A percentile compares a stretch with the other conserved stretches of the same genome.
phyloP scores from a whole-genome alignment of 2,113 vertebrate species.

The Phyllopteryx taeniolatus region DNA sequence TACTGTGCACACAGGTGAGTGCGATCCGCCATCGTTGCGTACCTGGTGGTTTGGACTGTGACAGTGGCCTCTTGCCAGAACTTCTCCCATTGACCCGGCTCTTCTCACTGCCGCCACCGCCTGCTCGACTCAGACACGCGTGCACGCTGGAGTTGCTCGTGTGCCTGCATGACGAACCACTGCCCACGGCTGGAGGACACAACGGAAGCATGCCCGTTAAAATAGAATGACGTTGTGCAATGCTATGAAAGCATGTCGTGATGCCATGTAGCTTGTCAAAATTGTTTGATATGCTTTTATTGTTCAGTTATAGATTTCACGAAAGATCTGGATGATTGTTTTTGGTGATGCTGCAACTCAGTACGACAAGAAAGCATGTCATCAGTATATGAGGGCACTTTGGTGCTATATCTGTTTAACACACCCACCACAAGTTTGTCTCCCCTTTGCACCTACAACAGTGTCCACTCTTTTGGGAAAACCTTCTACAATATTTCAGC shows the following conservation, averaged over 20 bases:
- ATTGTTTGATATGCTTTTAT: background rate
- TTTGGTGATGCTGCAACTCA: no score
- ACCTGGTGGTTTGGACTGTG: conserved; percentile 64
- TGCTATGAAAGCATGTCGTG: background rate
- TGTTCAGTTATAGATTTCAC: background rate
- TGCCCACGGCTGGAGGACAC: conserved; percentile 47
- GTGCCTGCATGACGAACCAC: conserved; percentile 8
- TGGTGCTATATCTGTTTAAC: no score
- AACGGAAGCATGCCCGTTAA: conserved; percentile 3
- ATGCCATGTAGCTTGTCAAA: background rate
- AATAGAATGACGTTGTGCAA: background rate
- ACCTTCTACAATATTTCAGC: no score
- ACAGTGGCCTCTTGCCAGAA: conserved; percentile 24
- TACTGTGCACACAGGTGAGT: background rate
- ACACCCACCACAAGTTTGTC: no score
- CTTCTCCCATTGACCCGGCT: conserved; percentile 64
- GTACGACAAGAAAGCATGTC: no score
- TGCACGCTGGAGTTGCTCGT: conserved; percentile 45
- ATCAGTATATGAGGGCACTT: no score
- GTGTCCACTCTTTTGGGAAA: no score
- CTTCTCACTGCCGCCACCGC: conserved; percentile 3
- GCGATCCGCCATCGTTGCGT: background rate
- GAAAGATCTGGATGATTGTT: background rate
- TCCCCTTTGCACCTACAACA: no score
- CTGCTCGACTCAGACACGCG: conserved; percentile 55